A percentile compares a stretch with the other conserved stretches of the same genome.
These are phyloP conservation scores for Enteromius unitaeniatus DNA, from an alignment of 2,797 vertebrate genomes.

Conservation along the genomic window DNA sequence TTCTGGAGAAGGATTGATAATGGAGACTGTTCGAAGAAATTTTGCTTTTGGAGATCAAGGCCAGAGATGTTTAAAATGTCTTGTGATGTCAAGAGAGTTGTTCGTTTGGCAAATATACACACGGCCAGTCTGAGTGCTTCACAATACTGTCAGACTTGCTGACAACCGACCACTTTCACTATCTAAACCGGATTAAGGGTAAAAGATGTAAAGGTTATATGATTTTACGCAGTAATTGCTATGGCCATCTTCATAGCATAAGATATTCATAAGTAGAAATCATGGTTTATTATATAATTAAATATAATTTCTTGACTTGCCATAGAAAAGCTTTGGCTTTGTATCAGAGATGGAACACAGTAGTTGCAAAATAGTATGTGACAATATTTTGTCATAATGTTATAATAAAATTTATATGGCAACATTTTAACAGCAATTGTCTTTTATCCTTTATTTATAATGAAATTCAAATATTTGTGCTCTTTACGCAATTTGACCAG, in stretches of 20 bases:
- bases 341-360: slow-evolving; percentile 49
- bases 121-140: slow-evolving; percentile 23
- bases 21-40: slow-evolving; percentile 32
- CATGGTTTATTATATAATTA: slow-evolving; percentile 52
- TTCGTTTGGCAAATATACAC: slow-evolving; percentile 1
- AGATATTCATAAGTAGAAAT: slow-evolving; percentile 32
- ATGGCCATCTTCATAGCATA: slow-evolving; percentile 42
- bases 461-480: not conserved
- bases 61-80: slow-evolving; percentile 33
- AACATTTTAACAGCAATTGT: slow-evolving; percentile 61
- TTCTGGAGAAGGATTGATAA: slow-evolving; percentile 38
- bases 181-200: slow-evolving; percentile 25
- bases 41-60: slow-evolving; percentile 35
- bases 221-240: slow-evolving; percentile 55
- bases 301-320: slow-evolving; percentile 49
- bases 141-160: slow-evolving; percentile 15
- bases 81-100: not conserved
- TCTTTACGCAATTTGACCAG: not conserved
- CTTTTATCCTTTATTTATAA: slow-evolving; percentile 7
- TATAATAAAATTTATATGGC: slow-evolving; percentile 72
- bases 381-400: slow-evolving; percentile 68
- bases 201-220: slow-evolving; percentile 36
- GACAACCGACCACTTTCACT: slow-evolving; percentile 23
- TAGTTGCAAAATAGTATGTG: slow-evolving; percentile 59
- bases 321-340: slow-evolving; percentile 53